These are phyloP conservation scores for Damaliscus lunatus DNA, from an alignment of 2,113 vertebrate genomes.

Conservation along the genomic window DNA sequence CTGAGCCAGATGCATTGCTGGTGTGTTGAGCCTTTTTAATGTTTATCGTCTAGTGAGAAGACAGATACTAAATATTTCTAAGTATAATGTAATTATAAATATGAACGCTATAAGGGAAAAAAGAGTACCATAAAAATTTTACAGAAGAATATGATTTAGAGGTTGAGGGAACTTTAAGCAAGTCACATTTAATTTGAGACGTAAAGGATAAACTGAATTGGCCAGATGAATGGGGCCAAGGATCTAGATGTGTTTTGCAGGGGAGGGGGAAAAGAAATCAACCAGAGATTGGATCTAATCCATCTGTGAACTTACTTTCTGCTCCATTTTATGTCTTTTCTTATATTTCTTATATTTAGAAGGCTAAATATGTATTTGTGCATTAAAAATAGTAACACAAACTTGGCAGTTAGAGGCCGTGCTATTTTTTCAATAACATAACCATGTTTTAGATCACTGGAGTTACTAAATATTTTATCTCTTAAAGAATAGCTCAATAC, in stretches of 20 bases:
- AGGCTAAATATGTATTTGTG: not conserved
- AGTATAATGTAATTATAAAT: not conserved
- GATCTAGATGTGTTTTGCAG: not conserved
- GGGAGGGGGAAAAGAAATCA: not conserved
- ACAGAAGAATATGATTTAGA: not conserved
- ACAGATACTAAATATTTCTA: not conserved
- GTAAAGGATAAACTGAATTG: not conserved
- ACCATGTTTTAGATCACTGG: not conserved
- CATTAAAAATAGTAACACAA: not conserved
- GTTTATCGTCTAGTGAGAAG: not conserved
- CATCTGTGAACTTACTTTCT: not conserved
- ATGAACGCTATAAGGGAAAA: not conserved
- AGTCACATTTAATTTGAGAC: not conserved
- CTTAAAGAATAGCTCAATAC: not conserved
- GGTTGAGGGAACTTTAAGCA: not conserved
- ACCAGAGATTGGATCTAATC: not conserved
- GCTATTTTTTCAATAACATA: not conserved
- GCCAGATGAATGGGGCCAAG: not conserved
- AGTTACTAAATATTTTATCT: not conserved
- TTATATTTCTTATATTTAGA: not conserved
- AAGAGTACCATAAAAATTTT: not conserved
- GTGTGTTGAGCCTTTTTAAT: not conserved
- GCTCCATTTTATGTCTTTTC: not conserved
- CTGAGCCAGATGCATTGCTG: not conserved
- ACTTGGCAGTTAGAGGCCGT: not conserved